phyloP scores from a whole-genome alignment of 2,797 vertebrate species.

The Argyrosomus regius region DNA sequence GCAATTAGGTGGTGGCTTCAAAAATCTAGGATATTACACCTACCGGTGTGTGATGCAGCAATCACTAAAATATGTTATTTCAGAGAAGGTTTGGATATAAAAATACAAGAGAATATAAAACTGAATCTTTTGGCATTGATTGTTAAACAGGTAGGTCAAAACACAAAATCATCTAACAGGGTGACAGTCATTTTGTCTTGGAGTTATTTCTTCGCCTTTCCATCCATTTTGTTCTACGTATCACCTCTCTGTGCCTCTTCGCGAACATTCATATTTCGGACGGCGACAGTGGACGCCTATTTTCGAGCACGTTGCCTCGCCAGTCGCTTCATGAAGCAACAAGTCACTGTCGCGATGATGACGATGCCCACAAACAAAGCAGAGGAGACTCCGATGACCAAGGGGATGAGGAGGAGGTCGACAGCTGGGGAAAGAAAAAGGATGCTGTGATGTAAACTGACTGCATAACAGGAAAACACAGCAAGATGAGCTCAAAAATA shows the following conservation, averaged over 20 bases:
- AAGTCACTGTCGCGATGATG: conserved; percentile 90
- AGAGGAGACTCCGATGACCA: conserved; percentile 88
- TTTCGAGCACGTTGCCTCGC: conserved; percentile 80
- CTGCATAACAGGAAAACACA: neutral
- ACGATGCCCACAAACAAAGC: conserved; percentile 90
- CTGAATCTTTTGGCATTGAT: conserved; percentile 68
- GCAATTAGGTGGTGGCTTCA: neutral
- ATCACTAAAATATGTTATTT: conserved; percentile 41
- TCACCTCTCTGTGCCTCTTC: conserved; percentile 10
- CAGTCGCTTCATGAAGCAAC: conserved; percentile 92
- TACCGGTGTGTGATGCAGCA: neutral
- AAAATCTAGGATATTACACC: conserved; percentile 9
- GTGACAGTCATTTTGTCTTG: conserved; percentile 7
- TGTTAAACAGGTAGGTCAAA: conserved; percentile 43
- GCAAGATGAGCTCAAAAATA: neutral
- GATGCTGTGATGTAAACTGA: neutral
- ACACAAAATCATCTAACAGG: conserved; percentile 41
- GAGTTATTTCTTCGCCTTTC: conserved; percentile 16
- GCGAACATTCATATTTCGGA: conserved; percentile 19
- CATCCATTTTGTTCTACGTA: neutral
- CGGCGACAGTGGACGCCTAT: conserved; percentile 46
- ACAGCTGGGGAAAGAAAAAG: conserved; percentile 75
- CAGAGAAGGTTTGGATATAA: conserved; percentile 52
- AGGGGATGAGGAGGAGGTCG: conserved; percentile 90
- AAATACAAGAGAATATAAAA: conserved; percentile 69